Evolutionary conservation across 2,113 vertebrate species (phyloP).

Genomic region (Craseonycteris thonglongyai): DNA sequence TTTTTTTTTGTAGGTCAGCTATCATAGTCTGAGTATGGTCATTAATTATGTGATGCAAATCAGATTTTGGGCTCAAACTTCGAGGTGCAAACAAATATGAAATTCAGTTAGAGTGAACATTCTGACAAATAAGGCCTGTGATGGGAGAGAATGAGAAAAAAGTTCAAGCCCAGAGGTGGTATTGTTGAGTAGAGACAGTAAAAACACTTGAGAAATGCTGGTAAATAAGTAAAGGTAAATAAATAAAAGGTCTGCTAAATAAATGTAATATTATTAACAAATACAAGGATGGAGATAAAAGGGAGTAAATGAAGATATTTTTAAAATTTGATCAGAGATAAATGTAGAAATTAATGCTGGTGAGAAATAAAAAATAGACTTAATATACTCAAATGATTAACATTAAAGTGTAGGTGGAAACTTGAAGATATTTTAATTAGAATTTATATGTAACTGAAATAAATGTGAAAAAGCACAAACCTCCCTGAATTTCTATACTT

Average conservation of each 20-base stretch:
- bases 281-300: not conserved
- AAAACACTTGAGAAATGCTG: not conserved
- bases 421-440: not conserved
- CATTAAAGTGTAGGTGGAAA: not conserved
- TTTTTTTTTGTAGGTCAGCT: not conserved
- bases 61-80: not conserved
- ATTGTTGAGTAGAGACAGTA: not conserved
- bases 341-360: not conserved
- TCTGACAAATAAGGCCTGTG: not conserved
- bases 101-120: not conserved
- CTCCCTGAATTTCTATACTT: not conserved
- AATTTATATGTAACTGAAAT: not conserved
- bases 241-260: not conserved
- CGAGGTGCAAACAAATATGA: not conserved
- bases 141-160: not conserved
- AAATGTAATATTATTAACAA: not conserved
- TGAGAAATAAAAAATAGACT: not conserved
- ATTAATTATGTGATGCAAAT: not conserved
- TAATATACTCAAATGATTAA: not conserved
- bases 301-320: not conserved
- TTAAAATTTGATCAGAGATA: not conserved
- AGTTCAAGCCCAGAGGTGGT: not conserved
- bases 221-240: no score
- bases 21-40: not conserved
- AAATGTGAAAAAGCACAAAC: not conserved